Base-by-base conservation (phyloP, 1,140 invertebrate species). In the Drosophila hydei region DNA sequence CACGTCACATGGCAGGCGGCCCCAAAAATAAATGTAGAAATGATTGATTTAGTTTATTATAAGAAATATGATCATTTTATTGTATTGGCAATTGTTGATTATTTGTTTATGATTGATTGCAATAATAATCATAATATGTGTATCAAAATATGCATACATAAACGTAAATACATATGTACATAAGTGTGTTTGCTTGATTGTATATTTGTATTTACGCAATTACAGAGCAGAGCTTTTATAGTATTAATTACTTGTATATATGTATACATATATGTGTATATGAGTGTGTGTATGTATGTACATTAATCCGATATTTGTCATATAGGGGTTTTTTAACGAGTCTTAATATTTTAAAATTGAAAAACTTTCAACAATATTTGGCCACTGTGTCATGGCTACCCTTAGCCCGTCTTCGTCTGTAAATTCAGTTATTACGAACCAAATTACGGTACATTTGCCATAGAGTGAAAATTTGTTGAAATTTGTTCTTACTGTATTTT, bases 1-100 rank as follows among this genome's bases (percentile, higher is more conserved):
- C 27, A 42, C 62, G 43, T 72, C 52, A 58, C 51, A 40, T 43
- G 71, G 16, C 58, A 62, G 14, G 12, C 7, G 7, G 42, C 3
- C 12, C 50, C 8, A 18, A 65, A 58, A 65, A 58, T 45, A 51
- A 58, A 40, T 9, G 4, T 25, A 18, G 16, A 64, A 59, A 59
- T 59, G 47, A 72, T 72, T 58, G 61, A 71, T 71, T 65, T 65
- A 36, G 50, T 51, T 64, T 64, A 56, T 64, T 50, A 52, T 71
- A 52, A 51, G 45, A 50, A 45, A 33, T 58, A 27, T 47, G 42
- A 63, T 55, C 27, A 38, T 64, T 55, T 30, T 30, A 40, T 63
- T 56, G 51, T 50, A 51, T 51, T 14, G 61, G 11, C 68, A 58
- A 71, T 70, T 63, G 60, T 42, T 47, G 60, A 70, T 63, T 56